phyloP scores from a whole-genome alignment of 2,113 vertebrate genomes.

The Grus americana region DNA sequence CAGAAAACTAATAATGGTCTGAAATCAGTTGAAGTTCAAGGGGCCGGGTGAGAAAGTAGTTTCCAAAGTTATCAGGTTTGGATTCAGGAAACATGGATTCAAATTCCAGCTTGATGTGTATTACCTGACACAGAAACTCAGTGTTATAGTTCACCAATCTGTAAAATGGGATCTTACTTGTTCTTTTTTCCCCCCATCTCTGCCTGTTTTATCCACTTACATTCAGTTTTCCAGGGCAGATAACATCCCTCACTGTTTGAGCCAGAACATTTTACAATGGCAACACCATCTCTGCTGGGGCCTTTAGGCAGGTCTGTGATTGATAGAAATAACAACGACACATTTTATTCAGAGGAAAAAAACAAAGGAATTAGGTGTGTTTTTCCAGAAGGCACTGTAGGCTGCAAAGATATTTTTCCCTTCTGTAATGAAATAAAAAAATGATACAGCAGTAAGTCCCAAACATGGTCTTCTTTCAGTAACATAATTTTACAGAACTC shows the following conservation, averaged over 20 bases:
- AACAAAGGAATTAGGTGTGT: not conserved
- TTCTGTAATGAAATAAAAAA: not conserved
- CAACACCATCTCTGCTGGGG: not conserved
- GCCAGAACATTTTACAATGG: not conserved
- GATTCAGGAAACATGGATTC: not conserved
- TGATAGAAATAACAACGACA: not conserved
- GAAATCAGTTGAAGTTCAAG: not conserved
- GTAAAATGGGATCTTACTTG: not conserved
- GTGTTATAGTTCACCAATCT: not conserved
- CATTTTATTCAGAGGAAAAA: not conserved
- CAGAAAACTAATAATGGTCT: not conserved
- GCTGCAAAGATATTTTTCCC: not conserved
- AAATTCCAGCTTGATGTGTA: not conserved
- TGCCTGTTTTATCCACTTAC: not conserved
- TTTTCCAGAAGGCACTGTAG: not conserved
- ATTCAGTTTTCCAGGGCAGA: not conserved
- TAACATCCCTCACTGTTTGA: not conserved
- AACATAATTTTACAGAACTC: not conserved
- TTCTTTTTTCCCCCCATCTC: not conserved
- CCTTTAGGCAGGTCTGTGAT: not conserved
- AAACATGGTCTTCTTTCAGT: not conserved
- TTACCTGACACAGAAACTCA: not conserved
- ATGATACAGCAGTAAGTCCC: not conserved
- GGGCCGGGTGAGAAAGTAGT: not conserved
- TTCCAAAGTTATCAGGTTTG: not conserved